These are phyloP conservation scores for Aelia acuminata DNA, from an alignment of 2,888 invertebrate species.

Conservation along the genomic window DNA sequence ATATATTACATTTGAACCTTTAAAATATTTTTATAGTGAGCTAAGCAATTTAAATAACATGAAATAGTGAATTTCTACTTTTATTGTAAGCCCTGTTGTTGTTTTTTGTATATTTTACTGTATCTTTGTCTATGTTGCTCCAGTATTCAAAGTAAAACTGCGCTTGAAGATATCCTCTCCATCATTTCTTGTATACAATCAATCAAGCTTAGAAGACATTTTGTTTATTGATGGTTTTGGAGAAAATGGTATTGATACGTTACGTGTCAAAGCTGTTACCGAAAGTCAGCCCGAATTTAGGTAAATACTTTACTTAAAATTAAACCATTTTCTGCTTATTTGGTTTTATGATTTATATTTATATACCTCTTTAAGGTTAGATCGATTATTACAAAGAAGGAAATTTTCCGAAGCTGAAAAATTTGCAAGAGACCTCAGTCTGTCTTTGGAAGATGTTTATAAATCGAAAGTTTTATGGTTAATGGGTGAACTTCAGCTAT, in stretches of 20 bases:
- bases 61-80: too few relatives aligned
- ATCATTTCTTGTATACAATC: slow-evolving; percentile 67
- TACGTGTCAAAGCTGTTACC: slow-evolving; percentile 69
- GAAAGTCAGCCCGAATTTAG: slow-evolving; percentile 70
- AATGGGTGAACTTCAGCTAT: slow-evolving; percentile 68
- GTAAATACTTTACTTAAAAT: slow-evolving; percentile 51
- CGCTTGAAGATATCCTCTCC: slow-evolving; percentile 15
- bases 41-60: too few relatives aligned
- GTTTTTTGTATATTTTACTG: neutral
- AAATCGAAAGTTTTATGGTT: slow-evolving; percentile 70
- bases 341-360: neutral
- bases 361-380: slow-evolving; percentile 67
- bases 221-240: slow-evolving; percentile 68
- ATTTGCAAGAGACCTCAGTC: slow-evolving; percentile 70
- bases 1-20: too few relatives aligned
- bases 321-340: neutral
- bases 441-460: slow-evolving; percentile 70
- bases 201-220: slow-evolving; percentile 67
- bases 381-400: slow-evolving; percentile 70
- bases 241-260: slow-evolving; percentile 66
- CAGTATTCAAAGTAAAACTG: slow-evolving; percentile 66
- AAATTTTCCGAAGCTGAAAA: slow-evolving; percentile 71
- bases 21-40: too few relatives aligned
- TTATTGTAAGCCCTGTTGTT: neutral
- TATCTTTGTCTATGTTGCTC: neutral